Conservation (phyloP, 2,113 vertebrate species). For the Panthera uncia region DNA sequence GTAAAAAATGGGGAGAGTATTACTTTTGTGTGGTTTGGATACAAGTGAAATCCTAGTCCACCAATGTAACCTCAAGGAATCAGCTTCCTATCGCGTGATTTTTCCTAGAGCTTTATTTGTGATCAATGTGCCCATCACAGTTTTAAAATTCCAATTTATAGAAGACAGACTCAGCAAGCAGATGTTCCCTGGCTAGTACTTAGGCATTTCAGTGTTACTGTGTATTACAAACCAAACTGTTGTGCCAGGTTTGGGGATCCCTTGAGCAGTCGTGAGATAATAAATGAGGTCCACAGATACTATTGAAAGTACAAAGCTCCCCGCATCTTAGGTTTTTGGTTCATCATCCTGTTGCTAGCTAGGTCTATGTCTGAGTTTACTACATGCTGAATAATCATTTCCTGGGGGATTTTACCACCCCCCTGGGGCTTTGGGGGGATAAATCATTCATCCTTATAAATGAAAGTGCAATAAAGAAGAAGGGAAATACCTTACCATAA, state of each 20-base stretch:
- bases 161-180: not conserved
- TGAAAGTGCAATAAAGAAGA: not conserved
- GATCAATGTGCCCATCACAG: not conserved
- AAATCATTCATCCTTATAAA: not conserved
- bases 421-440: not conserved
- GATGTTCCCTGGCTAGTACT: not conserved
- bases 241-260: not conserved
- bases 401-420: not conserved
- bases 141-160: conserved; percentile 11
- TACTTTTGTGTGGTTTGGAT: not conserved
- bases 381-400: not conserved
- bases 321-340: not conserved
- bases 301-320: not conserved
- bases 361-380: not conserved
- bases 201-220: not conserved
- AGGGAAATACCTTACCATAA: not conserved
- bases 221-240: not conserved
- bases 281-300: not conserved
- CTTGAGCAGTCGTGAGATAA: not conserved
- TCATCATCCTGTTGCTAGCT: not conserved
- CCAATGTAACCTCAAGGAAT: not conserved
- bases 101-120: not conserved
- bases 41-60: not conserved
- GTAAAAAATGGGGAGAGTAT: not conserved
- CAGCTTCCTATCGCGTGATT: not conserved